These are phyloP conservation scores for Drosophila eohydei DNA, from an alignment of 2,888 invertebrate species.

Conservation along the genomic window DNA sequence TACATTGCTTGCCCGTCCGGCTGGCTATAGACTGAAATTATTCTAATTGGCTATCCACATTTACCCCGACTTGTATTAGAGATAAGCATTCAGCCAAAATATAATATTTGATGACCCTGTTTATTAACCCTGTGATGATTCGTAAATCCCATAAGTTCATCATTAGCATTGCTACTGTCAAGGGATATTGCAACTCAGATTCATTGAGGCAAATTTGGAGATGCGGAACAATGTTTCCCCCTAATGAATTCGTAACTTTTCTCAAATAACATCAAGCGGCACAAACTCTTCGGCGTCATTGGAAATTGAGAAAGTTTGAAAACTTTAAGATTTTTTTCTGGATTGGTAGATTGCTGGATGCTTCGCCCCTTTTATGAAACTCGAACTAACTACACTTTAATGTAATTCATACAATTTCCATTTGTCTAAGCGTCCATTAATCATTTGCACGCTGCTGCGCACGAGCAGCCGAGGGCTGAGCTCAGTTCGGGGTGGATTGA, in stretches of 20 bases:
- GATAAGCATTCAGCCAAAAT: not conserved
- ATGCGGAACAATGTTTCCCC: not conserved
- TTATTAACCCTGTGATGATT: not conserved
- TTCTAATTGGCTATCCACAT: too few species aligned
- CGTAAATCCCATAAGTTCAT: not conserved
- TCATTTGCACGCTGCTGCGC: conserved; percentile 82
- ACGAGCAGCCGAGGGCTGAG: conserved; percentile 49
- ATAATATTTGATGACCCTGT: too few species aligned
- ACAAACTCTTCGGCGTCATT: conserved; percentile 46
- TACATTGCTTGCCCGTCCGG: too few species aligned
- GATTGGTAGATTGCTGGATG: conserved; percentile 11
- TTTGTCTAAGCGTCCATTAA: conserved; percentile 84
- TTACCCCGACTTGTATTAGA: too few species aligned
- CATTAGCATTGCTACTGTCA: not conserved
- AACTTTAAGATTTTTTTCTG: conserved; percentile 46
- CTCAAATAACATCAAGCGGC: conserved; percentile 1
- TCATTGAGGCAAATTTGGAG: not conserved
- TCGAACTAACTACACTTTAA: conserved; percentile 81
- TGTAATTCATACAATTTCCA: conserved; percentile 85
- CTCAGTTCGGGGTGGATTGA: conserved; percentile 37
- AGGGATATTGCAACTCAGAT: not conserved
- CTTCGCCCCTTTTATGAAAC: conserved; percentile 38
- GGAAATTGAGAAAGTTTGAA: conserved; percentile 24
- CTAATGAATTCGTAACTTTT: not conserved
- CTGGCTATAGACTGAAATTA: too few species aligned